Conservation (phyloP, 2,888 invertebrate species). For the Luperina nickerlii region DNA sequence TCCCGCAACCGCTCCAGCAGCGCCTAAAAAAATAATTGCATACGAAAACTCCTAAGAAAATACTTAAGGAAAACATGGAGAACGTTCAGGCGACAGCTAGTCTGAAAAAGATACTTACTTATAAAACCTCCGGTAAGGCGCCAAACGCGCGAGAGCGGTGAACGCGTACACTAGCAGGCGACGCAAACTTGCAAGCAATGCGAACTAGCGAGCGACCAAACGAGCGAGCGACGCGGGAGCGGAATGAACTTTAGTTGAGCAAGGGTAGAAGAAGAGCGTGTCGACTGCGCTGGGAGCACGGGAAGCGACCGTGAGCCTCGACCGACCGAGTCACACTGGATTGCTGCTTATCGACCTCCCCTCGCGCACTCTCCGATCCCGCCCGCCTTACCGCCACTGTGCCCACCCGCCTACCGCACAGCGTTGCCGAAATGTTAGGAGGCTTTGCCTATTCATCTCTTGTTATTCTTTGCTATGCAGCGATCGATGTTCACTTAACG, state of each 20-base stretch:
- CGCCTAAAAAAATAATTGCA: constrained; percentile 9
- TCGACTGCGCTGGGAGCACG: constrained; percentile 12
- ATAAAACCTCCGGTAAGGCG: constrained; percentile 35
- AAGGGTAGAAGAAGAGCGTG: constrained; percentile 58
- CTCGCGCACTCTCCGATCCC: constrained; percentile 71
- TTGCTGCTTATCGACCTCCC: constrained; percentile 88
- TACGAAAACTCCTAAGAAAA: constrained; percentile 30
- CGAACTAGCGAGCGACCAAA: constrained; percentile 41
- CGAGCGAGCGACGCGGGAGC: constrained; percentile 55
- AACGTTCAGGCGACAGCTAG: constrained; percentile 39
- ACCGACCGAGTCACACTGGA: constrained; percentile 79
- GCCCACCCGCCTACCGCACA: constrained; percentile 82
- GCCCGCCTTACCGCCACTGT: constrained; percentile 78
- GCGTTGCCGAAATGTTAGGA: constrained; percentile 84
- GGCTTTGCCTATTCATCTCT: constrained; percentile 86
- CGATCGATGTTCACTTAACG: constrained; percentile 79
- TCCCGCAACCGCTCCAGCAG: constrained; percentile 1
- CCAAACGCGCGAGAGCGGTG: constrained; percentile 19
- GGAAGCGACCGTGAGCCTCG: constrained; percentile 73
- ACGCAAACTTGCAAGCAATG: constrained; percentile 29
- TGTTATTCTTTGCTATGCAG: constrained; percentile 77
- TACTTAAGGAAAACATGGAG: constrained; percentile 29
- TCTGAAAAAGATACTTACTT: constrained; percentile 62
- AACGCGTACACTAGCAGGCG: constrained; percentile 19
- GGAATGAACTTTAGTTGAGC: constrained; percentile 62